phyloP scores from a whole-genome alignment of 2,888 invertebrate genomes.

The Scaptodrosophila latifasciaeformis region DNA sequence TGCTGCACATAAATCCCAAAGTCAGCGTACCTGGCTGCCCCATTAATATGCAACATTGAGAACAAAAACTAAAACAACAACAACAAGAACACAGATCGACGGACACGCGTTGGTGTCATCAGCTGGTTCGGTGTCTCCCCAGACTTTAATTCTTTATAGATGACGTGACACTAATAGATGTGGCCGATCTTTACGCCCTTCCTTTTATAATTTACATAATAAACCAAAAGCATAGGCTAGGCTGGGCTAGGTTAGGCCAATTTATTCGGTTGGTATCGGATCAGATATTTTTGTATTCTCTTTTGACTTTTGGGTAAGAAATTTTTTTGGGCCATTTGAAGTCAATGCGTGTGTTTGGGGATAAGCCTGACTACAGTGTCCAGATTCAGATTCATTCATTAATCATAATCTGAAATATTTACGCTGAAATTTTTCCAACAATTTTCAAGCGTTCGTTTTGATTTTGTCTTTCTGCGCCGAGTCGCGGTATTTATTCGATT shows the following conservation, averaged over 20 bases:
- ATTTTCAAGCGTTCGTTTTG: conserved; percentile 30
- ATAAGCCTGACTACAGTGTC: neutral
- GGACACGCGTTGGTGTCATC: conserved; percentile 31
- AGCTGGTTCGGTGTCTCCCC: conserved; percentile 5
- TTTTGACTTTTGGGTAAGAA: no score
- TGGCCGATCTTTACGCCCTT: conserved; percentile 57
- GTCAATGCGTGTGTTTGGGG: no score
- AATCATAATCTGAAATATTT: conserved; percentile 45
- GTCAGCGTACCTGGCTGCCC: conserved; percentile 37
- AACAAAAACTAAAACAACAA: no score
- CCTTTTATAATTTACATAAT: conserved; percentile 54
- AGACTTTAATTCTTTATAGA: neutral
- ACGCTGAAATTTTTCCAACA: conserved; percentile 55
- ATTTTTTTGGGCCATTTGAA: neutral
- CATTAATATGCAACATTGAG: conserved; percentile 56
- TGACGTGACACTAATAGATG: conserved; percentile 59
- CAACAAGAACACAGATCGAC: no score
- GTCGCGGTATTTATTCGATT: conserved; percentile 23
- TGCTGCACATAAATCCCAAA: conserved; percentile 45
- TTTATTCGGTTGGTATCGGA: no score
- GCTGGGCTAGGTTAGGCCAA: no score
- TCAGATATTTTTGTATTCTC: no score
- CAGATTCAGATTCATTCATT: conserved; percentile 42
- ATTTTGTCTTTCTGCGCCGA: conserved; percentile 3
- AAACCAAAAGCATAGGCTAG: conserved; percentile 24